These are phyloP conservation scores for Plusia festucae DNA, from an alignment of 2,888 invertebrate species.

Conservation along the genomic window DNA sequence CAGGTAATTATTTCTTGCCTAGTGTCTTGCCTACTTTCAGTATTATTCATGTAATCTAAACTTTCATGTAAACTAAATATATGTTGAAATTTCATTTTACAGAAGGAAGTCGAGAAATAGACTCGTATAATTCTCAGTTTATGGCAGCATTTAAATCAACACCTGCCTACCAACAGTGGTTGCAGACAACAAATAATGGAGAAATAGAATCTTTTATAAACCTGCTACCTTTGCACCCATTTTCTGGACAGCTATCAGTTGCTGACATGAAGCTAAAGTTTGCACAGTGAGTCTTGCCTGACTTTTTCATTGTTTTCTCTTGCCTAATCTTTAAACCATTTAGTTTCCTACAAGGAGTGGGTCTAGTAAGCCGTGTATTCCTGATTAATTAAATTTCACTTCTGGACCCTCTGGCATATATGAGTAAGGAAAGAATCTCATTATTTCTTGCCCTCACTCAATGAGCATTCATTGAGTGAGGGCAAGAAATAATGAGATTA, in stretches of 20 bases:
- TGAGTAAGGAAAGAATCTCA: no score
- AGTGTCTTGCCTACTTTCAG: no score
- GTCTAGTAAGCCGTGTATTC: no score
- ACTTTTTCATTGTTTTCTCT: not conserved
- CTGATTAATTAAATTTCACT: no score
- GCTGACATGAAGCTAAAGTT: conserved; percentile 97
- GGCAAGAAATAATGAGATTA: no score
- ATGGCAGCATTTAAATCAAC: conserved; percentile 96
- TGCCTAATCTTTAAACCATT: no score
- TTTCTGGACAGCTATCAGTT: conserved; percentile 97
- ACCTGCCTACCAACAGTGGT: conserved; percentile 96
- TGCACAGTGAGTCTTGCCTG: conserved; percentile 93
- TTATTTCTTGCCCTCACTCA: no score
- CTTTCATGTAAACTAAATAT: not conserved
- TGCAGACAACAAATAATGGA: conserved; percentile 88
- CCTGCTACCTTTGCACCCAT: conserved; percentile 96
- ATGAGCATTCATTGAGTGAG: no score
- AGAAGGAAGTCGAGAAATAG: conserved; percentile 94
- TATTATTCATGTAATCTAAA: no score
- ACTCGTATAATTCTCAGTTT: conserved; percentile 96
- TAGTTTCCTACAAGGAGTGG: no score
- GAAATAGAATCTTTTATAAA: conserved; percentile 91
- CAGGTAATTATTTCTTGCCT: conserved; percentile 84
- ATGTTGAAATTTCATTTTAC: conserved; percentile 58
- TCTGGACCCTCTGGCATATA: no score